Conservation (phyloP, 2,113 vertebrate genomes). For the Hemicordylus capensis region DNA sequence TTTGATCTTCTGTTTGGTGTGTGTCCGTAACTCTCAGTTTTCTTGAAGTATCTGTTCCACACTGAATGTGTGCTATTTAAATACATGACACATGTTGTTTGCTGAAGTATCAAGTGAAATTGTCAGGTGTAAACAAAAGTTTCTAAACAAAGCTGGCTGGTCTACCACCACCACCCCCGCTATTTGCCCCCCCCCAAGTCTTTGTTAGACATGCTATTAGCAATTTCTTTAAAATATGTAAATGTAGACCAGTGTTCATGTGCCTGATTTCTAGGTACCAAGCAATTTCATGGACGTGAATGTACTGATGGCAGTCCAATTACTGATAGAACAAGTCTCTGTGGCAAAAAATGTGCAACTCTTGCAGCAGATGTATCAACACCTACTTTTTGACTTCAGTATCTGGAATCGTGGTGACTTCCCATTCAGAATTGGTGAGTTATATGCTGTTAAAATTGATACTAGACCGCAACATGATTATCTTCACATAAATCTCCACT, state of each 20-base stretch:
- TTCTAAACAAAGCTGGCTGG: neutral
- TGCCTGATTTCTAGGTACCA: slow-evolving; percentile 80
- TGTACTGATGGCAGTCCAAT: slow-evolving; percentile 89
- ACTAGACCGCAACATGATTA: neutral
- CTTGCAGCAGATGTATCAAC: slow-evolving; percentile 91
- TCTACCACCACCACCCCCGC: too few species aligned
- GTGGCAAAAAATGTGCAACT: slow-evolving; percentile 89
- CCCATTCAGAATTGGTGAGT: slow-evolving; percentile 91
- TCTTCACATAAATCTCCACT: neutral
- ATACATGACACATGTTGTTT: neutral
- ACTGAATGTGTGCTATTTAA: neutral
- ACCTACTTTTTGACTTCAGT: slow-evolving; percentile 94
- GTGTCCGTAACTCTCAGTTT: too few species aligned
- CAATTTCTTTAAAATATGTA: neutral
- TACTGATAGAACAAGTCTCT: slow-evolving; percentile 92
- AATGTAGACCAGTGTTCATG: neutral
- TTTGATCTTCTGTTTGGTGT: too few species aligned
- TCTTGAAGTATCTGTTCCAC: neutral
- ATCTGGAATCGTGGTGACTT: slow-evolving; percentile 98
- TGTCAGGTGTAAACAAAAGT: neutral
- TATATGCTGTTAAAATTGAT: neutral
- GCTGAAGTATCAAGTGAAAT: neutral
- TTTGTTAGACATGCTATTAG: neutral
- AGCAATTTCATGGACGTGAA: slow-evolving; percentile 90
- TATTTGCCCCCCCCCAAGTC: too few species aligned